Conservation (phyloP, 30 jellyfish, hydroid and myxozoan species). For the Chrysaora quinquecirrha region DNA sequence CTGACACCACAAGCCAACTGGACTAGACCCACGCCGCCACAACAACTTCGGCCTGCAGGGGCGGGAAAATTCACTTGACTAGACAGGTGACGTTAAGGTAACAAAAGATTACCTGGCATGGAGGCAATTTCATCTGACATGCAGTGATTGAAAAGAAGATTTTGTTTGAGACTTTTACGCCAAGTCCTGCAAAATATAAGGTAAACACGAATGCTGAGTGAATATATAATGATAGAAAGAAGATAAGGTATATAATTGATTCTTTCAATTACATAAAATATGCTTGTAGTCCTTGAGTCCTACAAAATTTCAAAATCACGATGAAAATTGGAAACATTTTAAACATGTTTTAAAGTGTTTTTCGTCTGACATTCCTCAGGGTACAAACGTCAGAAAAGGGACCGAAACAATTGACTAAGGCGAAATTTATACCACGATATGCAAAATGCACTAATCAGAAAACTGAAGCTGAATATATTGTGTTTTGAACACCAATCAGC, state of each 20-base stretch:
- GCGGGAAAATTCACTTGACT: too few relatives aligned
- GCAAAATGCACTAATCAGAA: too few relatives aligned
- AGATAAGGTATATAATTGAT: not conserved
- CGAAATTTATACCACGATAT: not conserved
- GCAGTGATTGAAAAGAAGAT: slow-evolving; percentile 77
- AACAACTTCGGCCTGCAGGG: too few relatives aligned
- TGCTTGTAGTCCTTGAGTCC: too few relatives aligned
- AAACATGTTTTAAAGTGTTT: too few relatives aligned
- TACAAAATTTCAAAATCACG: too few relatives aligned
- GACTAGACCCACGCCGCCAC: too few relatives aligned
- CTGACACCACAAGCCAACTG: too few relatives aligned
- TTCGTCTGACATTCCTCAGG: not conserved
- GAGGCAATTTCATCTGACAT: slow-evolving; percentile 63
- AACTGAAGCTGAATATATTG: too few relatives aligned
- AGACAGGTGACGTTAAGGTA: too few relatives aligned
- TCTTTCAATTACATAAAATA: not conserved
- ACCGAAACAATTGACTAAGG: not conserved
- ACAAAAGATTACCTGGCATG: slow-evolving; percentile 65
- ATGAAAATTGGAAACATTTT: not conserved
- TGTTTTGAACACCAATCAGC: too few relatives aligned
- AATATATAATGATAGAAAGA: not conserved
- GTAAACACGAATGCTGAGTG: not conserved
- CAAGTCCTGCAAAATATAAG: slow-evolving; percentile 44
- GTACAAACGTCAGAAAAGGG: too few relatives aligned
- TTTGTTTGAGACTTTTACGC: slow-evolving; percentile 61